Evolutionary conservation across 2,113 vertebrate species (phyloP).

Genomic region (Tringa solitaria): DNA sequence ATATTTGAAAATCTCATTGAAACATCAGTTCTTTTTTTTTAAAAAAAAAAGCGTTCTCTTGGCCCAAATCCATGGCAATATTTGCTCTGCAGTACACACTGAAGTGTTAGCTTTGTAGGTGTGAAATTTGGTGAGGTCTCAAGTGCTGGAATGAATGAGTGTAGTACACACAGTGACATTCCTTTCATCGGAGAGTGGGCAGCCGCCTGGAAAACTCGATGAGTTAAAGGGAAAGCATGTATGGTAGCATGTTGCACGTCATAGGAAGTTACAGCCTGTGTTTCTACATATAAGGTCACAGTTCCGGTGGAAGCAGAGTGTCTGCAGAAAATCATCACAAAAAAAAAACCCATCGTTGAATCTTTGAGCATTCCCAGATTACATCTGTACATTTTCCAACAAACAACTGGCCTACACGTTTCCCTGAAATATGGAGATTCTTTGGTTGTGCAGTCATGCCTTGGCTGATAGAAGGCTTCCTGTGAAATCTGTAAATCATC

Average conservation of each 20-base stretch:
- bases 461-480: slow-evolving; percentile 62
- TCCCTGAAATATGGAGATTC: slow-evolving; percentile 52
- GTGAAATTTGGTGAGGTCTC: slow-evolving; percentile 24
- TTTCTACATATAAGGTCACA: slow-evolving; percentile 68
- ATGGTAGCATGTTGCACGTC: slow-evolving; percentile 8
- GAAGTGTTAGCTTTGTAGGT: neutral
- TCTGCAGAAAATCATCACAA: neutral
- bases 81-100: neutral
- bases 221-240: slow-evolving; percentile 52
- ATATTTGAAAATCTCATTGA: neutral
- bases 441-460: slow-evolving; percentile 57
- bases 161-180: neutral
- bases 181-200: slow-evolving; percentile 33
- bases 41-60: neutral
- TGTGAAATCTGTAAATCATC: slow-evolving; percentile 75
- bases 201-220: slow-evolving; percentile 27
- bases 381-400: slow-evolving; percentile 69
- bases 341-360: neutral
- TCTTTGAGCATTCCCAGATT: slow-evolving; percentile 69
- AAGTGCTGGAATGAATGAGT: neutral
- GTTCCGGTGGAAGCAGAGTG: slow-evolving; percentile 56
- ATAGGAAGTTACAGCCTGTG: slow-evolving; percentile 10
- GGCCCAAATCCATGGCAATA: neutral
- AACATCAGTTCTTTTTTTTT: neutral
- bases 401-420: slow-evolving; percentile 51